Evolutionary conservation across 1,140 invertebrate genomes (phyloP), one percentile per base, ranked within the genome.

Genomic region (Calycopis cecrops): DNA sequence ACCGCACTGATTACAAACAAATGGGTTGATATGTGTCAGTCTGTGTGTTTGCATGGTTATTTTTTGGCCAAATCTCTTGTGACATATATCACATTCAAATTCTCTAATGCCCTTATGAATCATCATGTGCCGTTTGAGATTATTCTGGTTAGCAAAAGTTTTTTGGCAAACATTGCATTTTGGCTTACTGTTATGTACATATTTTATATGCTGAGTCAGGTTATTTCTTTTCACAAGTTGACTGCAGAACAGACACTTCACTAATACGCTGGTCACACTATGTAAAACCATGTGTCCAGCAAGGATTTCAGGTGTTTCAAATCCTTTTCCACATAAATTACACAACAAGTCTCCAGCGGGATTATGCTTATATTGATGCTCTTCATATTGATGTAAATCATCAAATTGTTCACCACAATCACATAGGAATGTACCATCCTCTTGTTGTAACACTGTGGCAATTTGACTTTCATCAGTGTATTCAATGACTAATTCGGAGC

Each of bases 221-320:
- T 75, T 73, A 58, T 83, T 88, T 3, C 87, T 62, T 60, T 77
- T 80, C 1, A 89, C 73, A 37, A 83, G 68, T 53, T 87, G 84
- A 49, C 83, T 81, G 56, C 83, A 87, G 62, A 87, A 90, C 76
- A 91, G 69, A 82, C 87, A 79, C 48, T 67, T 63, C 17, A 86
- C 71, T 48, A 84, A 58, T 33, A 84, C 9, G 47, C 83, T 69
- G 53, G 61, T 66, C 50, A 71, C 69, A 61, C 75, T 74, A 84
- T 91, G 71, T 76, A 91, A 59, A 85, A 92, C 90, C 63, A 91
- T 90, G 62, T 94, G 92, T 0, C 93, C 91, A 0, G 91, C 91
- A 9, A 93, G 89, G 1, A 91, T 92, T 64, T 92, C 90, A 57
- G 91, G 82, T 50, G 93, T 92, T 60, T 92, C 90, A 67, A 90